Percentiles rank a stretch among this genome's conserved stretches.
Conservation (phyloP, 2,797 vertebrate genomes). For the Chiroxiphia lanceolata region DNA sequence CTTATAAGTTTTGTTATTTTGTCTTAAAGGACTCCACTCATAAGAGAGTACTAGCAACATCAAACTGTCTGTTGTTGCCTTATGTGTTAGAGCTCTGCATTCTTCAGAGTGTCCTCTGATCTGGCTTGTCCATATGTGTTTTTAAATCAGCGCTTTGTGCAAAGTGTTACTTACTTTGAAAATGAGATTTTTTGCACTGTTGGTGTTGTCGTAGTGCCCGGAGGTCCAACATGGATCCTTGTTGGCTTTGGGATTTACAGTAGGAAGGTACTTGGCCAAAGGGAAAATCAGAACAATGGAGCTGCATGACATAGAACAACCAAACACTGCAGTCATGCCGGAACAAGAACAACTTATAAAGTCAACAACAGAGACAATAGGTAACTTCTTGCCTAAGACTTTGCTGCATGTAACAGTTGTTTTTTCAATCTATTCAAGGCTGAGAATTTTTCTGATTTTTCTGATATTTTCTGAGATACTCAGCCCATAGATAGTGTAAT, state of each 20-base stretch:
- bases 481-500: not conserved
- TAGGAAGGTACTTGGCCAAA: conserved; percentile 91
- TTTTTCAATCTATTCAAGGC: not conserved
- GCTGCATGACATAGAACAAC: conserved; percentile 67
- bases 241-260: conserved; percentile 93
- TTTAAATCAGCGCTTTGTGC: not conserved
- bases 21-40: not conserved
- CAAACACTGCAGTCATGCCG: conserved; percentile 71
- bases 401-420: not conserved
- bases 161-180: not conserved
- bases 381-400: conserved; percentile 72
- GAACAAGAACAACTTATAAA: conserved; percentile 88
- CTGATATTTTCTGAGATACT: not conserved
- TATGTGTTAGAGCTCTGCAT: not conserved
- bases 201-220: conserved; percentile 81
- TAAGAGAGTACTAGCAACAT: not conserved
- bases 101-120: not conserved
- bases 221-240: conserved; percentile 95
- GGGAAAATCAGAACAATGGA: conserved; percentile 76
- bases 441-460: not conserved
- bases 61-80: not conserved
- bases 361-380: conserved; percentile 89
- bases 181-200: conserved; percentile 42
- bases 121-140: not conserved
- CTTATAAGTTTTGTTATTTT: not conserved